These are phyloP conservation scores for Eulithis prunata DNA, from an alignment of 2,888 invertebrate species.

Conservation along the genomic window DNA sequence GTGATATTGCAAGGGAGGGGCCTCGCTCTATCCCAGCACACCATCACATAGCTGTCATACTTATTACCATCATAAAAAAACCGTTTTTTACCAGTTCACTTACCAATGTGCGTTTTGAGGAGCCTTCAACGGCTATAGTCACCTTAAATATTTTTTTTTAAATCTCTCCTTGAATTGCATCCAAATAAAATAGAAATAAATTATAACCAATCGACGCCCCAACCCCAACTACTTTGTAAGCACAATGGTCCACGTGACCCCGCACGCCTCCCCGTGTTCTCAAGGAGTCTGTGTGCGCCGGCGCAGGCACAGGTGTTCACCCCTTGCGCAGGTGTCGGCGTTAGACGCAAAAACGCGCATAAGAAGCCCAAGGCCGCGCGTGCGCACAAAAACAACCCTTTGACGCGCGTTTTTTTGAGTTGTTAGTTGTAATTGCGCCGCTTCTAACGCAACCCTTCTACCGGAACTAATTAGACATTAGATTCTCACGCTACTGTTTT, in stretches of 20 bases:
- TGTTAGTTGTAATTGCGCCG: constrained; percentile 47
- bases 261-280: neutral
- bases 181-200: neutral
- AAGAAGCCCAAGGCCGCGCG: constrained; percentile 59
- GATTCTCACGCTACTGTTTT: constrained; percentile 14
- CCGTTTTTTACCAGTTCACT: too few relatives aligned
- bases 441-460: constrained; percentile 60
- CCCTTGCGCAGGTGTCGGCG: constrained; percentile 47
- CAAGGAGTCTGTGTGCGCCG: neutral
- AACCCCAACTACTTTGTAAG: neutral
- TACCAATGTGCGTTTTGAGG: too few relatives aligned
- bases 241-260: neutral
- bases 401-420: constrained; percentile 49
- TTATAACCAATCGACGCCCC: neutral
- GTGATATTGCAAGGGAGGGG: constrained; percentile 5
- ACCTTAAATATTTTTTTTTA: too few relatives aligned
- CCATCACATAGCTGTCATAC: neutral
- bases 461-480: constrained; percentile 62
- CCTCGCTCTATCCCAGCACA: neutral
- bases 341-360: constrained; percentile 48
- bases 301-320: constrained; percentile 5
- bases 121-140: too few relatives aligned
- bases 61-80: too few relatives aligned
- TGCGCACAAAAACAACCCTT: constrained; percentile 59
- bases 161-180: too few relatives aligned